Percentiles rank a stretch among this genome's conserved stretches.
Conservation (phyloP, 2,888 invertebrate species). For the Heteromurus nitidus region DNA sequence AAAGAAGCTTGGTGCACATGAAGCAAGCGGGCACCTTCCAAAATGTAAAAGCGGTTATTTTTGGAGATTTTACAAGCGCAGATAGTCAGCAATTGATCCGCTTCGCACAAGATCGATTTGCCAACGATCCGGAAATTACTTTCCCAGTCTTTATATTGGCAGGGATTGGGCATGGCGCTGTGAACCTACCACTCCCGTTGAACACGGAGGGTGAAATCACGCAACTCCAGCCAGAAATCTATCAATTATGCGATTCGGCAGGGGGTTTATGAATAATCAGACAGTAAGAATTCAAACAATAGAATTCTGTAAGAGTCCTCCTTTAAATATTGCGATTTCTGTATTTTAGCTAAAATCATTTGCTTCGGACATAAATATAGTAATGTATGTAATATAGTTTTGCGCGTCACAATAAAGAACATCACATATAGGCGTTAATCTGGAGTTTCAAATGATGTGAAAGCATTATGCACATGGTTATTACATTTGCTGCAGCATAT, state of each 20-base stretch:
- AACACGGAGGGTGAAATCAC: conserved; percentile 53
- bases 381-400: not conserved
- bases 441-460: not conserved
- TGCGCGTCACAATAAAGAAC: conserved; percentile 11
- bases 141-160: conserved; percentile 59
- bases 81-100: conserved; percentile 48
- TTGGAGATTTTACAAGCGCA: conserved; percentile 65
- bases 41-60: conserved; percentile 52
- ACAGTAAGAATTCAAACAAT: not conserved
- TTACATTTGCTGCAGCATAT: conserved; percentile 24
- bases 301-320: not conserved
- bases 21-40: conserved; percentile 60
- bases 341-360: conserved; percentile 33
- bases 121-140: conserved; percentile 30
- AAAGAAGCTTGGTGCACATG: conserved; percentile 63
- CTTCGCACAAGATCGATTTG: conserved; percentile 57
- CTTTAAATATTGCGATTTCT: conserved; percentile 32
- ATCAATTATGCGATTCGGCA: conserved; percentile 37
- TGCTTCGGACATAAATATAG: conserved; percentile 17
- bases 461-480: too few species aligned
- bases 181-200: conserved; percentile 62
- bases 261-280: too few species aligned
- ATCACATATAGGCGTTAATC: conserved; percentile 8
- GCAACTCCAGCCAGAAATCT: not conserved
- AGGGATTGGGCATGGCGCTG: conserved; percentile 61